Evolutionary conservation across 2,113 vertebrate genomes (phyloP).

Genomic region (Anser cygnoides): DNA sequence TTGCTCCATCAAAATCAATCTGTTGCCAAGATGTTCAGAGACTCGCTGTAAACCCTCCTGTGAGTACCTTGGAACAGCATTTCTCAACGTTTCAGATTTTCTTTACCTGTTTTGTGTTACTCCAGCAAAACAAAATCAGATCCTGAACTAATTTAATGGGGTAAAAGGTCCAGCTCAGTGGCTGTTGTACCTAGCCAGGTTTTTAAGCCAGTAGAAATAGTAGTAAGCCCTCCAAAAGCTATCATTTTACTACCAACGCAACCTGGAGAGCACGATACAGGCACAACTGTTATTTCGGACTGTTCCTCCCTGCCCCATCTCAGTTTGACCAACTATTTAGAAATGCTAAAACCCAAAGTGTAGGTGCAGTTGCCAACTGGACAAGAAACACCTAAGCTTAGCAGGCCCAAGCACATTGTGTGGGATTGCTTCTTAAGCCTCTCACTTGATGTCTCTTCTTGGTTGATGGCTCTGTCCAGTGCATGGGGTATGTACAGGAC

Average conservation of each 20-base stretch:
- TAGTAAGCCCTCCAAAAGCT: background rate
- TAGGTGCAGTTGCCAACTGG: background rate
- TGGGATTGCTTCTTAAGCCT: background rate
- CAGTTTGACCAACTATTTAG: background rate
- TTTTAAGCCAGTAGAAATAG: background rate
- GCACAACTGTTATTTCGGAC: background rate
- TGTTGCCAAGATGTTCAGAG: rapidly evolving
- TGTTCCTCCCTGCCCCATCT: background rate
- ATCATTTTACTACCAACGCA: background rate
- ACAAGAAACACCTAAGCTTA: background rate
- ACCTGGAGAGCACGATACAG: background rate
- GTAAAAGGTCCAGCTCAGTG: background rate
- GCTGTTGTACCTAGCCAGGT: background rate
- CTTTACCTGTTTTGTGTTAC: background rate
- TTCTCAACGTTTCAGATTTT: background rate
- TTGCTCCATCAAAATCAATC: background rate
- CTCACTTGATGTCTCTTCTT: background rate
- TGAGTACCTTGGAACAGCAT: background rate
- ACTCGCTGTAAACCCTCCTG: background rate
- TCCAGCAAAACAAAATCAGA: background rate
- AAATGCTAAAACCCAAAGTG: background rate
- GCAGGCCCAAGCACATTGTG: background rate
- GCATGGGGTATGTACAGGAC: background rate
- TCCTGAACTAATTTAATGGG: background rate
- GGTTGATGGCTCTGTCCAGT: background rate